Evolutionary conservation across 2,888 invertebrate genomes (phyloP), one percentile per base, ranked within the genome.

Genomic region (Empis stercorea): DNA sequence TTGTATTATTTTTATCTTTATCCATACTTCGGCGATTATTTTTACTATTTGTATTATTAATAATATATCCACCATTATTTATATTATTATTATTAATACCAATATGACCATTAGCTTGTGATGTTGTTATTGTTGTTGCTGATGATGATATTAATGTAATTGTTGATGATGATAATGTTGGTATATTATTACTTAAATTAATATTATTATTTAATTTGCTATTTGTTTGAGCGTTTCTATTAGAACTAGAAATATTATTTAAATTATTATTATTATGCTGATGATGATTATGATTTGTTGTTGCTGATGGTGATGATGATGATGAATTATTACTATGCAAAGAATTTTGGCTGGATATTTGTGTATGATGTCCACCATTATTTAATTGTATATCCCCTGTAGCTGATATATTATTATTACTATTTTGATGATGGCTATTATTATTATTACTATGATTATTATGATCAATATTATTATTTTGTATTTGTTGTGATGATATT

Each of bases 11-110:
- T 47, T 60, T 68, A 39, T 68, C 68, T 55, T 68, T 68, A 52
- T 69, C 68, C 54, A 62, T 54, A 56, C 68, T 66, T 49, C 66
- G 67, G 41, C 66, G 63, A 56, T 62, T 63, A 27, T 40, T 40
- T 23, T 40, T 40, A 38, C 14, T 38, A 14, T 36, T 36, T 14
- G 9, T 36, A 15, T 36, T 36, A 36, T 15, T 36, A 15, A n/a
- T 15, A 15, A 5, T 36, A 36, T 9, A 14, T 14, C 14, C 14
- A 30, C 43, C 41, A 52, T 49, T 41, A 30, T 42, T 44, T n/a
- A 44, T 37, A 43, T 48, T 49, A 34, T 49, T 45, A 42, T 41
- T 52, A 46, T 52, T 49, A n/a, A n/a, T n/a, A 16, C 47, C 52
- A 16, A 48, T 53, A 34, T 55, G 50, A 38, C 60, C 52, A 44